A percentile compares a stretch with the other conserved stretches of the same genome.
phyloP scores from a whole-genome alignment of 2,888 invertebrate genomes.

The Leptinotarsa peninsularis region DNA sequence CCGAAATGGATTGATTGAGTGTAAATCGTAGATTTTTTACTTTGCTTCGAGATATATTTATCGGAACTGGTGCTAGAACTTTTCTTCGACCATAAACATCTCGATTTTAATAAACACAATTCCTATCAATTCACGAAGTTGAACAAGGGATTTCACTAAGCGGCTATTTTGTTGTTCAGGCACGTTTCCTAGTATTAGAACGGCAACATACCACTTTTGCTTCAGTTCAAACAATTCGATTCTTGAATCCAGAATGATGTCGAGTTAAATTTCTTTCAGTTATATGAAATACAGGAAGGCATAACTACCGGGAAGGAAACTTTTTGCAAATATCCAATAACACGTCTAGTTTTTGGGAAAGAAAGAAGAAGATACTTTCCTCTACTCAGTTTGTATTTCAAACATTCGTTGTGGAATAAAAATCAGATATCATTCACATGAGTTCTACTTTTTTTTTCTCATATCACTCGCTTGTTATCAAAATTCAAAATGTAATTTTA shows the following conservation, averaged over 20 bases:
- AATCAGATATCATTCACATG: too few species aligned
- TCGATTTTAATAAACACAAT: conserved; percentile 46
- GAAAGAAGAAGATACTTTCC: too few species aligned
- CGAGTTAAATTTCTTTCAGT: neutral
- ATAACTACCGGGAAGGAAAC: too few species aligned
- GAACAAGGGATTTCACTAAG: conserved; percentile 59
- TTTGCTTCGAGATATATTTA: neutral
- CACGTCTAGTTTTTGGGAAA: too few species aligned
- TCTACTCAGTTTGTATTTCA: too few species aligned
- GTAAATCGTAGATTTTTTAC: too few species aligned
- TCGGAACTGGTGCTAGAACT: neutral
- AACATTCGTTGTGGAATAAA: too few species aligned
- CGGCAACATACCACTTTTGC: conserved; percentile 37
- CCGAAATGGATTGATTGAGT: too few species aligned
- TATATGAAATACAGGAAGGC: neutral
- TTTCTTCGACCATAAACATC: conserved; percentile 15
- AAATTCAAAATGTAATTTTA: too few species aligned
- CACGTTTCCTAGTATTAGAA: conserved; percentile 58
- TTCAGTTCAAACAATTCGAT: conserved; percentile 22
- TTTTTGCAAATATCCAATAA: too few species aligned
- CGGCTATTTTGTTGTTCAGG: conserved; percentile 57
- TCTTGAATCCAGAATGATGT: neutral
- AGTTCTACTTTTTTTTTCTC: too few species aligned
- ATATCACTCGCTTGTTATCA: too few species aligned
- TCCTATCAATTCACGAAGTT: conserved; percentile 54